phyloP scores from a whole-genome alignment of 2,797 vertebrate species.

The Lepus oiostolus region DNA sequence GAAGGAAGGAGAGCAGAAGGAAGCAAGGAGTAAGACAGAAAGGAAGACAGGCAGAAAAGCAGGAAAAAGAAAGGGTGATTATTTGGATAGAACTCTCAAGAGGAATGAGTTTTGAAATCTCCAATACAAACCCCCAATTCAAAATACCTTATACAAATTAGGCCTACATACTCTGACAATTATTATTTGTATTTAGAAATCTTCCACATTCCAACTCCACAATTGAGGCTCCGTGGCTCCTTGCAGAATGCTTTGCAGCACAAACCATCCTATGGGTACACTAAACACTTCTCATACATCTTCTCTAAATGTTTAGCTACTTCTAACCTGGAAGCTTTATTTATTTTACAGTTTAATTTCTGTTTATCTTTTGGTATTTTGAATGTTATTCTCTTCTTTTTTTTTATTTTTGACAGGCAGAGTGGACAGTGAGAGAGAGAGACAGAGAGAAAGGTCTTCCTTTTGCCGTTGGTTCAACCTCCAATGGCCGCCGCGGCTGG shows the following conservation, averaged over 20 bases:
- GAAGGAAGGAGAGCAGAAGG: not conserved
- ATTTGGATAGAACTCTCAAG: not conserved
- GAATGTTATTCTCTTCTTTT: not conserved
- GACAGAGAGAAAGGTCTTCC: too few species aligned
- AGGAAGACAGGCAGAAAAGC: too few species aligned
- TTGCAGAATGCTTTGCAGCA: not conserved
- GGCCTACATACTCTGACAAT: not conserved
- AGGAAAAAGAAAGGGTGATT: not conserved
- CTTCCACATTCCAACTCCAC: not conserved
- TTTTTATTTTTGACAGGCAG: too few species aligned
- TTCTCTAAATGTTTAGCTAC: not conserved
- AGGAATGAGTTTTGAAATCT: not conserved
- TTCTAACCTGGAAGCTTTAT: not conserved
- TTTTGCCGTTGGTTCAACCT: too few species aligned
- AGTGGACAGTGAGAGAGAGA: too few species aligned
- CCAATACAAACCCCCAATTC: not conserved
- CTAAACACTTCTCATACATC: not conserved
- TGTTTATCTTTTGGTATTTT: slow-evolving; percentile 18
- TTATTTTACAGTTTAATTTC: slow-evolving; percentile 38
- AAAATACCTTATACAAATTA: not conserved
- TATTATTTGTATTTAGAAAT: not conserved
- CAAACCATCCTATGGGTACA: too few species aligned
- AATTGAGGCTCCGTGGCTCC: not conserved
- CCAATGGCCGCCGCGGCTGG: too few species aligned
- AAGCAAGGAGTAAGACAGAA: not conserved